These are phyloP conservation scores for Australoheros scitulus DNA, from an alignment of 2,113 vertebrate species.

Conservation along the genomic window DNA sequence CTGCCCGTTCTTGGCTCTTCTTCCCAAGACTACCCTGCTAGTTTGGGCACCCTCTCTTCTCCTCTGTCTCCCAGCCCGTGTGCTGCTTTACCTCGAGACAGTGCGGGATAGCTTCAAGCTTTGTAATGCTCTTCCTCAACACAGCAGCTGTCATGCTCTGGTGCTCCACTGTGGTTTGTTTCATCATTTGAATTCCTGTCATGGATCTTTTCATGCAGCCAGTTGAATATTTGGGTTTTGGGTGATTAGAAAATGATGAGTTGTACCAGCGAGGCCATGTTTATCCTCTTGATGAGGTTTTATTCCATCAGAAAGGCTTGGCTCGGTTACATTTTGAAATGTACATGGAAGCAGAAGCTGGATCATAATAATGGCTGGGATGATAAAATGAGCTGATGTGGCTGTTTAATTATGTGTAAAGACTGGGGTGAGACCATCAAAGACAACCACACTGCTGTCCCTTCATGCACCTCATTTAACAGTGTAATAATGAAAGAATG, in stretches of 20 bases:
- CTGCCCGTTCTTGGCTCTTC: conserved; percentile 50
- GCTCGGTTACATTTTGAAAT: conserved; percentile 38
- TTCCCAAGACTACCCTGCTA: conserved; percentile 53
- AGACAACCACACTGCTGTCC: conserved; percentile 61
- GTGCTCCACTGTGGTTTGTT: conserved; percentile 40
- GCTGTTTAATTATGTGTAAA: conserved; percentile 74
- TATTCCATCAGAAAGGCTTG: conserved; percentile 52
- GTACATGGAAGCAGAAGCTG: conserved; percentile 37
- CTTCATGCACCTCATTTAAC: conserved; percentile 73
- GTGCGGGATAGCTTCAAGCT: conserved; percentile 44
- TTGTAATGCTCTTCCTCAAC: conserved; percentile 36
- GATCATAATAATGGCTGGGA: conserved; percentile 36
- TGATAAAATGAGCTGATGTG: conserved; percentile 67
- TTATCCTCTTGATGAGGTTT: conserved; percentile 61
- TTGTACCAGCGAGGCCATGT: conserved; percentile 31
- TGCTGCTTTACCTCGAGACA: conserved; percentile 63
- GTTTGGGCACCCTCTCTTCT: conserved; percentile 51
- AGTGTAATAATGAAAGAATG: conserved; percentile 67
- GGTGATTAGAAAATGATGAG: conserved; percentile 61
- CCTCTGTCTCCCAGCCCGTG: conserved; percentile 47
- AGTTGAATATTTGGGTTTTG: conserved; percentile 58
- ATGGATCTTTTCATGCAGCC: conserved; percentile 45
- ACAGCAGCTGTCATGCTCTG: conserved; percentile 55
- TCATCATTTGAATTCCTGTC: conserved; percentile 53
- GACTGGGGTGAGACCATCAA: conserved; percentile 64